Conservation (phyloP, 2,888 invertebrate genomes). For the Antheraea yamamai region DNA sequence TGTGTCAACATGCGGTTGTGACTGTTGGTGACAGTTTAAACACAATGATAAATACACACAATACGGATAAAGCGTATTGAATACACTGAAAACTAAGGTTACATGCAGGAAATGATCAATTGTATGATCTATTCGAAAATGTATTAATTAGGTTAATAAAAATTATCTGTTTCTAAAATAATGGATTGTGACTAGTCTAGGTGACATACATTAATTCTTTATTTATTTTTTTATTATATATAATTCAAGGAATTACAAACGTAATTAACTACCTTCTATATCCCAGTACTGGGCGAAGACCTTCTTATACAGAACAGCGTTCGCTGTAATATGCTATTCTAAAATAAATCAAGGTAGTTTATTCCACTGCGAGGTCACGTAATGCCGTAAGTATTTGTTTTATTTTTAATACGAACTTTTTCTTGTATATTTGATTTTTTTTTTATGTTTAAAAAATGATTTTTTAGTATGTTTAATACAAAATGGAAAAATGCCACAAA, state of each 20-base stretch:
- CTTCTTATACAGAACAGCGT: neutral
- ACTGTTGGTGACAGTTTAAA: neutral
- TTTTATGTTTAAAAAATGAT: neutral
- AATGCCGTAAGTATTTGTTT: neutral
- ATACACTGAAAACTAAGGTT: neutral
- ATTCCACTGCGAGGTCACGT: neutral
- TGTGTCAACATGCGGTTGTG: conserved; percentile 22
- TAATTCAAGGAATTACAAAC: neutral
- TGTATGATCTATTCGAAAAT: too few species aligned
- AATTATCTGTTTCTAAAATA: too few species aligned
- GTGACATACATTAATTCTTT: too few species aligned
- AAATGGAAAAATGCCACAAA: too few species aligned
- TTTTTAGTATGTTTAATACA: too few species aligned
- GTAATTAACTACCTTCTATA: neutral
- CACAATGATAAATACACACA: neutral
- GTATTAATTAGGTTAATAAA: too few species aligned
- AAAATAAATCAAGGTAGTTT: neutral
- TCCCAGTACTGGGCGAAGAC: neutral
- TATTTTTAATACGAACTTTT: neutral
- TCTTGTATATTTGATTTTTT: neutral
- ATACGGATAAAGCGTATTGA: neutral
- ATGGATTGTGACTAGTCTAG: too few species aligned
- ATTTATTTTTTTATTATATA: too few species aligned
- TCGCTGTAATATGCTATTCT: neutral
- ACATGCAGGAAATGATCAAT: too few species aligned